A percentile compares a stretch with the other conserved stretches of the same genome.
These are phyloP conservation scores for Pygocentrus nattereri DNA, from an alignment of 2,797 vertebrate genomes.

Conservation along the genomic window DNA sequence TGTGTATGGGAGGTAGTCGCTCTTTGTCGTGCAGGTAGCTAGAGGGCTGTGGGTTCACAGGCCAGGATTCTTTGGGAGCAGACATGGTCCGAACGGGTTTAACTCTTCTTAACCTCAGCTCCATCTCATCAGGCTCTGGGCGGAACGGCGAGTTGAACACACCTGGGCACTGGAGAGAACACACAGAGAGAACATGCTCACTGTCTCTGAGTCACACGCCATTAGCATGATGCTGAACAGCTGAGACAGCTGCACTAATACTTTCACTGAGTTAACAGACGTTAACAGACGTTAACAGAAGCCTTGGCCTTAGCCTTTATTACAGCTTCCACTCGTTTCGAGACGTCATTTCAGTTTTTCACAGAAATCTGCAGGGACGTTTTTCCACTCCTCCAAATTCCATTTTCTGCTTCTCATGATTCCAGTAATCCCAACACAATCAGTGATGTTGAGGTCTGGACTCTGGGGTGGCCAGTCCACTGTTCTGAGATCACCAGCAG, in stretches of 20 bases:
- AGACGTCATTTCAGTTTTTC: too few species aligned
- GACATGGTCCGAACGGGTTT: conserved; percentile 73
- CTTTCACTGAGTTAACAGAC: too few species aligned
- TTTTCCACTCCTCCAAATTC: too few species aligned
- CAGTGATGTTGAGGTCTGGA: too few species aligned
- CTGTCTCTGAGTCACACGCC: neutral
- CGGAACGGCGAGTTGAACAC: conserved; percentile 92
- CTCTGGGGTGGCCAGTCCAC: too few species aligned
- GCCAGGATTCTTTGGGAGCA: conserved; percentile 37
- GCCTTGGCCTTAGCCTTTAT: too few species aligned
- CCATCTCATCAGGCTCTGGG: conserved; percentile 86
- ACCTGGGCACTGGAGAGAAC: conserved; percentile 82
- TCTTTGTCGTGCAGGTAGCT: conserved; percentile 63
- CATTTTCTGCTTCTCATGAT: too few species aligned
- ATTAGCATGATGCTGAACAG: neutral
- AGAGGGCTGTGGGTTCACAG: neutral
- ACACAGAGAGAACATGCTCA: neutral
- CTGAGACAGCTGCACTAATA: neutral
- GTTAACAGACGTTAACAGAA: too few species aligned
- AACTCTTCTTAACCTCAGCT: conserved; percentile 83
- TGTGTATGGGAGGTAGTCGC: conserved; percentile 81
- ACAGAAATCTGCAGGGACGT: too few species aligned
- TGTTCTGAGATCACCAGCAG: too few species aligned
- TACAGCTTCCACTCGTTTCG: too few species aligned
- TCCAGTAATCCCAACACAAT: too few species aligned